Base-by-base conservation (phyloP, 2,888 invertebrate genomes). In the Pedicia rivosa region DNA sequence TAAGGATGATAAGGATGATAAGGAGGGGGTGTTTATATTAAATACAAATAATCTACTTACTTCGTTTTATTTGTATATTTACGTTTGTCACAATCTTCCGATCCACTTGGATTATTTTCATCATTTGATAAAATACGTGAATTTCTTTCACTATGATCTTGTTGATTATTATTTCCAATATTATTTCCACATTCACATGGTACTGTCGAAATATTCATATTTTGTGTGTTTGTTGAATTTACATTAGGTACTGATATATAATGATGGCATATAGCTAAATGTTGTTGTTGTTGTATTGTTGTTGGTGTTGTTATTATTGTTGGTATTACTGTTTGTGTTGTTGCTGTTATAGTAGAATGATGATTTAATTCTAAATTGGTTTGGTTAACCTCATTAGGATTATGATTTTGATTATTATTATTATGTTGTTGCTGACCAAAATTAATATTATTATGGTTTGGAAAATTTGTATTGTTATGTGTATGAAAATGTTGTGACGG, bases 71-170 rank as follows among this genome's bases (percentile, higher is more conserved):
- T 40, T n/a, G 34, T 19, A 38, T 40, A 42, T 42, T 43, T 43
- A 30, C 46, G 40, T n/a, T n/a, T n/a, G 25, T 41, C 41, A 41
- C 47, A 47, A 37, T 49, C 46, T 38, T 50, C 50, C 0, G 49
- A 47, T 15, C 49, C 46, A 41, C 50, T 50, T 22, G 47, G 49
- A 34, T 45, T 46, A 40, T 45, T 45, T 38, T 49, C 49, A 33
- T 50, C 50, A 31, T 38, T 42, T 13, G 46, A 46, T 12, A 43
- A 31, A 17, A 46, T 27, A 28, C 46, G 35, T 7, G 46, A 46
- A 30, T 43, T 46, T 25, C 43, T 35, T 8, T 43, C 46, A 36
- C 44, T 44, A 27, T 43, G 46, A 26, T 44, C 44, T 26, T 42
- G 42, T n/a, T n/a, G n/a, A n/a, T n/a, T n/a, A n/a, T n/a, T n/a